A percentile compares a stretch with the other conserved stretches of the same genome.
Conservation (phyloP, 2,888 invertebrate genomes). For the Apodemia hepburni region DNA sequence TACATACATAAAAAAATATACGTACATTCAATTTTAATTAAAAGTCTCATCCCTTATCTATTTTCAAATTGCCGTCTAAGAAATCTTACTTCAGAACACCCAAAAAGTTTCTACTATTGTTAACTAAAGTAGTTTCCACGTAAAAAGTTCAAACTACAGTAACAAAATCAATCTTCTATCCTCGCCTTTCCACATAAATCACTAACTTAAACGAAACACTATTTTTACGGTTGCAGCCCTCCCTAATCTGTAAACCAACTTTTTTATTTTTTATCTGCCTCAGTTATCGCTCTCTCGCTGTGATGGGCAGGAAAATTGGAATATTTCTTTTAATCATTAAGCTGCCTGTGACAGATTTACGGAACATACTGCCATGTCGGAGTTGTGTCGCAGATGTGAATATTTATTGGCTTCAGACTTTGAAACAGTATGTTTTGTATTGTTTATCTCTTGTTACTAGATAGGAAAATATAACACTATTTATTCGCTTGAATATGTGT, state of each 20-base stretch:
- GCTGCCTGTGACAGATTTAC: not conserved
- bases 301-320: not conserved
- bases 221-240: not conserved
- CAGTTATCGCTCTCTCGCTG: not conserved
- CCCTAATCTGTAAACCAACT: not conserved
- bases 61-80: too few species aligned
- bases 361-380: not conserved
- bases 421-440: not conserved
- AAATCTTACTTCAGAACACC: not conserved
- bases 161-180: not conserved
- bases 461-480: not conserved
- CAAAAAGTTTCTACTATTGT: not conserved
- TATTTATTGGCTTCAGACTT: not conserved
- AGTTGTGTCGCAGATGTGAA: not conserved
- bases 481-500: not conserved
- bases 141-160: not conserved
- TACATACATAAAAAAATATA: too few species aligned
- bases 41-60: too few species aligned
- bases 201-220: not conserved
- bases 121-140: not conserved
- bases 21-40: too few species aligned
- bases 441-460: not conserved
- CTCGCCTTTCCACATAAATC: not conserved
- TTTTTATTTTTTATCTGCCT: not conserved
- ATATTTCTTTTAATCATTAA: constrained; percentile 1